phyloP scores from a whole-genome alignment of 2,888 invertebrate genomes.

The Branchellion lobata region DNA sequence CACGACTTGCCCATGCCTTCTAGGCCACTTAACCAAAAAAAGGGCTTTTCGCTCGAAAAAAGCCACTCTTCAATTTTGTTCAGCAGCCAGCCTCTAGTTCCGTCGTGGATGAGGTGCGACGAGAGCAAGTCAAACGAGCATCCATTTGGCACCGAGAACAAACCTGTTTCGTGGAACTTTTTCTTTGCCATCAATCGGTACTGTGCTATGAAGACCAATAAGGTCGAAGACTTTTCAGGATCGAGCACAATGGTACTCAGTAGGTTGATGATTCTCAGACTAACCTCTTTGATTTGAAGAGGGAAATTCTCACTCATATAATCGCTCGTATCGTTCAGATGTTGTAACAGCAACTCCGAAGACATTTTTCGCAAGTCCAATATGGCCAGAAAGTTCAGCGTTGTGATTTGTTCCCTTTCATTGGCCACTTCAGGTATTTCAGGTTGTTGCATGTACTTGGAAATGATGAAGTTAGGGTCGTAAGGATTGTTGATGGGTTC shows the following conservation, averaged over 20 bases:
- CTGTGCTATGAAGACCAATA: conserved; percentile 30
- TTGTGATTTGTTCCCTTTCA: conserved; percentile 1
- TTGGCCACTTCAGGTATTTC: background rate
- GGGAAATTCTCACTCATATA: conserved; percentile 32
- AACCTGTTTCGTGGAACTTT: conserved; percentile 32
- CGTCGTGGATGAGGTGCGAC: conserved; percentile 38
- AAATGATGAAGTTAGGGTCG: conserved; percentile 11
- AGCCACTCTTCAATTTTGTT: conserved; percentile 37
- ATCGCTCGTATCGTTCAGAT: conserved; percentile 20
- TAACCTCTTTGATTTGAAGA: conserved; percentile 24
- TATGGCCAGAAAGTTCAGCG: conserved; percentile 17
- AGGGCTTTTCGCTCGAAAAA: conserved; percentile 6
- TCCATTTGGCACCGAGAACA: conserved; percentile 15
- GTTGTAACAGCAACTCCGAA: conserved; percentile 10
- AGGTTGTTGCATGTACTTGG: background rate
- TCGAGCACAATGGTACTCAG: conserved; percentile 17
- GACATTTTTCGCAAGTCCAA: conserved; percentile 27
- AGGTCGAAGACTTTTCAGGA: conserved; percentile 16
- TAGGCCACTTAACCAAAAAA: conserved; percentile 30
- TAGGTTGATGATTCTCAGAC: conserved; percentile 11
- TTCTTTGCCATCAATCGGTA: conserved; percentile 25
- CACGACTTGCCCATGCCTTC: conserved; percentile 33
- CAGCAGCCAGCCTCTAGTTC: conserved; percentile 27
- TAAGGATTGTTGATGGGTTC: background rate
- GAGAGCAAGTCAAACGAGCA: conserved; percentile 26